Evolutionary conservation across 2,797 vertebrate genomes (phyloP).

Genomic region (Cyclopterus lumpus): DNA sequence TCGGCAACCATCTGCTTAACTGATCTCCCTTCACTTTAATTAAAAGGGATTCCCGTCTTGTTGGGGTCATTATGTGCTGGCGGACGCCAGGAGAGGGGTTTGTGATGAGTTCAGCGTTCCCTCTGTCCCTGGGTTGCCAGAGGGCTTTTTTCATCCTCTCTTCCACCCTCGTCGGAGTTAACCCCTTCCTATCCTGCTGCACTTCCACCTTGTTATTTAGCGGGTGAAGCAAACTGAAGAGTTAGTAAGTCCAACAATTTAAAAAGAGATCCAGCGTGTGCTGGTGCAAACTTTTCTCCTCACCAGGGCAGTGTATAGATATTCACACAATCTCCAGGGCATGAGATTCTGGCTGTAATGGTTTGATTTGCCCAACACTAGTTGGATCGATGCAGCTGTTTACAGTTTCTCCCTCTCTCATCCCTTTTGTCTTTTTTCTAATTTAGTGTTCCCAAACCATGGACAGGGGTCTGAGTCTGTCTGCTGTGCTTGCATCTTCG

Average conservation of each 20-base stretch:
- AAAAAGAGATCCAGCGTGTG: conserved; percentile 49
- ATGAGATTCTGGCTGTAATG: conserved; percentile 74
- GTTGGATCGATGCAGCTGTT: conserved; percentile 85
- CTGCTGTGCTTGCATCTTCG: conserved; percentile 90
- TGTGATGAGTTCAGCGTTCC: conserved; percentile 88
- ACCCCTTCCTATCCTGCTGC: conserved; percentile 71
- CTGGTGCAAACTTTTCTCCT: conserved; percentile 68
- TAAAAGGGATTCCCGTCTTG: conserved; percentile 88
- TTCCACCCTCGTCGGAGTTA: conserved; percentile 70
- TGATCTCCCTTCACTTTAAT: conserved; percentile 89
- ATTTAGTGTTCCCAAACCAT: conserved; percentile 88
- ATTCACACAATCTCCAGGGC: conserved; percentile 65
- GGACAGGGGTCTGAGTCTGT: conserved; percentile 82
- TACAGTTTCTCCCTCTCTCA: conserved; percentile 86
- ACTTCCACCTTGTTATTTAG: conserved; percentile 52
- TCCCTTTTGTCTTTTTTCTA: conserved; percentile 87
- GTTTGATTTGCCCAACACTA: conserved; percentile 85
- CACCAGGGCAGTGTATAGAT: conserved; percentile 63
- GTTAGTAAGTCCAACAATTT: conserved; percentile 49
- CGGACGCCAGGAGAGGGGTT: conserved; percentile 81
- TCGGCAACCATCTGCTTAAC: conserved; percentile 88
- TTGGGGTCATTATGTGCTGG: conserved; percentile 85
- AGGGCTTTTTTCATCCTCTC: conserved; percentile 76
- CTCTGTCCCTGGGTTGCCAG: conserved; percentile 83
- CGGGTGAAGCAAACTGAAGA: conserved; percentile 43